Evolutionary conservation across 2,797 vertebrate genomes (phyloP).

Genomic region (Myotis daubentonii): DNA sequence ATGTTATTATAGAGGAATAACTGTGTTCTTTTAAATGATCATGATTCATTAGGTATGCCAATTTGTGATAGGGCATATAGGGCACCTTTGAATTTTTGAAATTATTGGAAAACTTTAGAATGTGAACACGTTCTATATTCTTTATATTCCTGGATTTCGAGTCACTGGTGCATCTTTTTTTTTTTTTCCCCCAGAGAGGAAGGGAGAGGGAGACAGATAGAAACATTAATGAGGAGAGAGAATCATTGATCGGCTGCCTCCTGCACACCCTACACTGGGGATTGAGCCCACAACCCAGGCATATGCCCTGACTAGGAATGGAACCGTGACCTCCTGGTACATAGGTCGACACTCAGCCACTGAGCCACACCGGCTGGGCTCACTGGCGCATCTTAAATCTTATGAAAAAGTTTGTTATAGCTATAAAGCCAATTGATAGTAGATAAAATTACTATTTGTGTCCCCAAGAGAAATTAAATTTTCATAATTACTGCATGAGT

Average conservation of each 20-base stretch:
- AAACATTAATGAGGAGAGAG: too few species aligned
- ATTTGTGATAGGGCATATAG: neutral
- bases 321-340: too few species aligned
- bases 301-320: too few species aligned
- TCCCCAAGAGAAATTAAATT: neutral
- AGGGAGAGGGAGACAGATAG: too few species aligned
- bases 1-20: neutral
- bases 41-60: neutral
- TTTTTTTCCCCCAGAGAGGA: too few species aligned
- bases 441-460: neutral
- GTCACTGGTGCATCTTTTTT: neutral
- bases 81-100: conserved; percentile 29
- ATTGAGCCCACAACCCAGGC: too few species aligned
- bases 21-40: neutral
- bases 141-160: conserved; percentile 10
- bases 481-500: neutral
- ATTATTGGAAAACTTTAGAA: conserved; percentile 36
- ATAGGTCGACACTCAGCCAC: too few species aligned
- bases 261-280: too few species aligned
- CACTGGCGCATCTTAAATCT: neutral
- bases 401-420: neutral
- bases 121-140: neutral
- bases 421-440: neutral
- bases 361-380: neutral
- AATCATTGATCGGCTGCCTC: too few species aligned